These are phyloP conservation scores for Eucriotettix oculatus DNA, from an alignment of 2,888 invertebrate genomes.

Conservation along the genomic window DNA sequence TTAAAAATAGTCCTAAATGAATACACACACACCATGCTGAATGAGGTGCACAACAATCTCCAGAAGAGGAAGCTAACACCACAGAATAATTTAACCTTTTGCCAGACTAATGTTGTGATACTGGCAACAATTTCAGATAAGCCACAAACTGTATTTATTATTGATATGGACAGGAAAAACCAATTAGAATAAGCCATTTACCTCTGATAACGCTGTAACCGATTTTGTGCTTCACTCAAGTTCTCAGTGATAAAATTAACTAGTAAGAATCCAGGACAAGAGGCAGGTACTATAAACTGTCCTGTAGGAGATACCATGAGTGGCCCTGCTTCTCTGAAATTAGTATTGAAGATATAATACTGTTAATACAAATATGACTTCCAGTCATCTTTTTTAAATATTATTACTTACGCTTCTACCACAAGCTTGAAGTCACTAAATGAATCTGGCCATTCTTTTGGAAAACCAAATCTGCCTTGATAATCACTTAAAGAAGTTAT, in stretches of 20 bases:
- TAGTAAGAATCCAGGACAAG: conserved; percentile 73
- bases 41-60: too few relatives aligned
- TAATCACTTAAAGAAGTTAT: conserved; percentile 73
- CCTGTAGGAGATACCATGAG: conserved; percentile 87
- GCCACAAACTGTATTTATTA: too few relatives aligned
- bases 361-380: too few relatives aligned
- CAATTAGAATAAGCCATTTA: conserved; percentile 22
- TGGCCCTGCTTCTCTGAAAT: conserved; percentile 72
- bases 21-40: too few relatives aligned
- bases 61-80: too few relatives aligned
- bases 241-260: conserved; percentile 68
- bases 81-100: too few relatives aligned
- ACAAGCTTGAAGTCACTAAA: conserved; percentile 66
- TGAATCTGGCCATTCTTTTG: conserved; percentile 52
- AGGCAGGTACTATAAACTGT: conserved; percentile 81
- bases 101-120: too few relatives aligned
- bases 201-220: conserved; percentile 59
- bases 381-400: background rate
- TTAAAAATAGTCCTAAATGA: too few relatives aligned
- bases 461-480: conserved; percentile 45
- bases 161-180: too few relatives aligned
- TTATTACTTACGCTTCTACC: conserved; percentile 64
- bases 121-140: too few relatives aligned
- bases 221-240: conserved; percentile 53
- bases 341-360: too few relatives aligned